A percentile compares a stretch with the other conserved stretches of the same genome.
phyloP scores from a whole-genome alignment of 2,113 vertebrate species.

The Poicephalus gulielmi region DNA sequence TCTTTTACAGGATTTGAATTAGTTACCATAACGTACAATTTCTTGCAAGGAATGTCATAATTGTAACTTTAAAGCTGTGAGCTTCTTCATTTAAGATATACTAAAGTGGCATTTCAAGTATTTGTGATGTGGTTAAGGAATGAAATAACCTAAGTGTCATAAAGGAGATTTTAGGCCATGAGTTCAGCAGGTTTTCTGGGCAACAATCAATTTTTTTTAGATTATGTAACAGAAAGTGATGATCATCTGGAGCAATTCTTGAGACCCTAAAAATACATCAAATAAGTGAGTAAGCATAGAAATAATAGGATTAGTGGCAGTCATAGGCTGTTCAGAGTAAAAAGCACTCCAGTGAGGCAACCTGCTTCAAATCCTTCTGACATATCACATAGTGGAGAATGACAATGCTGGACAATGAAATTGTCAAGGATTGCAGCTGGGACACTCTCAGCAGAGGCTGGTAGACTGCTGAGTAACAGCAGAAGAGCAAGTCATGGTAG shows the following conservation, averaged over 20 bases:
- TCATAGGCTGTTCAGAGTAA: background rate
- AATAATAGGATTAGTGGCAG: background rate
- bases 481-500: background rate
- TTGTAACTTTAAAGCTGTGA: background rate
- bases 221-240: background rate
- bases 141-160: background rate
- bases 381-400: background rate
- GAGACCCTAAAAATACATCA: background rate
- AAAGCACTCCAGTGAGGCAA: background rate
- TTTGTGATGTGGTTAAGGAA: background rate
- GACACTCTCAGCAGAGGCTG: background rate
- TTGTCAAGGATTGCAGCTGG: background rate
- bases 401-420: background rate
- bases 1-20: background rate
- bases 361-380: background rate
- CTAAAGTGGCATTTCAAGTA: background rate
- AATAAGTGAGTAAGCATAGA: background rate
- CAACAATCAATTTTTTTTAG: background rate
- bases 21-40: background rate
- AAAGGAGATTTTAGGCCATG: background rate
- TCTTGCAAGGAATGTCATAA: background rate
- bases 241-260: background rate
- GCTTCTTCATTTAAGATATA: background rate
- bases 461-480: background rate
- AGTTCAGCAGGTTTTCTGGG: background rate